Evolutionary conservation across 2,888 invertebrate species (phyloP).

Genomic region (Lithodes maja): DNA sequence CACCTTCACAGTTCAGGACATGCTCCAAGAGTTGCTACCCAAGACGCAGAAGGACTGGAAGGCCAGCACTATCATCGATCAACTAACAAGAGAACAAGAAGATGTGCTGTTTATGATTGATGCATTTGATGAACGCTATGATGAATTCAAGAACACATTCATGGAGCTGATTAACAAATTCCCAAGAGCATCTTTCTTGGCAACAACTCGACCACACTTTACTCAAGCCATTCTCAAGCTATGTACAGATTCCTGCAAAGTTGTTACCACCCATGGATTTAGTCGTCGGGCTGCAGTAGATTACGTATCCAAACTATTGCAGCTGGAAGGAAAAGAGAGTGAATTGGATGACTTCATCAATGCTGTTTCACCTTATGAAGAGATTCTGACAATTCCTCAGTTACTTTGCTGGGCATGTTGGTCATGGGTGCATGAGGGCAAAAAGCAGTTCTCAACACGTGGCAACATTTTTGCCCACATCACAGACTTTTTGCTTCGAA

Average conservation of each 20-base stretch:
- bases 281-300: not conserved
- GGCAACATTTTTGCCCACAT: constrained; percentile 22
- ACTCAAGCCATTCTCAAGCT: not conserved
- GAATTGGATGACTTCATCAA: constrained; percentile 14
- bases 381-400: constrained; percentile 28
- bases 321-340: not conserved
- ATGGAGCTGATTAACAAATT: not conserved
- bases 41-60: not conserved
- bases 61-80: not conserved
- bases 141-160: constrained; percentile 19
- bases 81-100: not conserved
- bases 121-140: constrained; percentile 31
- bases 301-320: constrained; percentile 18
- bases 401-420: constrained; percentile 28
- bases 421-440: constrained; percentile 26
- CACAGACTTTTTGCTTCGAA: constrained; percentile 32
- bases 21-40: constrained; percentile 28
- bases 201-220: constrained; percentile 30
- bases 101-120: constrained; percentile 38
- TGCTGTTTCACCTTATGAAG: constrained; percentile 17
- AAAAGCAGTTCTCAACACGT: not conserved
- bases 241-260: not conserved
- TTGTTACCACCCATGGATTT: constrained; percentile 29
- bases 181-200: constrained; percentile 9
- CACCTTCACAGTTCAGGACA: constrained; percentile 4